A percentile compares a stretch with the other conserved stretches of the same genome.
These are phyloP conservation scores for Homarus gammarus DNA, from an alignment of 2,888 invertebrate genomes.

Conservation along the genomic window DNA sequence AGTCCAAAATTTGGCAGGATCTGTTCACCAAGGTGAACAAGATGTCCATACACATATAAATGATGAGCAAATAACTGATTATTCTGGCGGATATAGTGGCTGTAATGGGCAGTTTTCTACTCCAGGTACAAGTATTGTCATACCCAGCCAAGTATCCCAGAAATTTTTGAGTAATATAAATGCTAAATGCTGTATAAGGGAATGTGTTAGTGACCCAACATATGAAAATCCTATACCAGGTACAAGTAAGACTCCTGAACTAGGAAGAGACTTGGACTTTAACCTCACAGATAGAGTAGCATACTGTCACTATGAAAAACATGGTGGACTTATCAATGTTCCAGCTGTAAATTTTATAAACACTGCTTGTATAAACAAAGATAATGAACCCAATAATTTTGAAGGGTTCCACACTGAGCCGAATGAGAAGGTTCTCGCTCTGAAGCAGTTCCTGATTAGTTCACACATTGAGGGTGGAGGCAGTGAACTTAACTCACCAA, in stretches of 20 bases:
- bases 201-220: background rate
- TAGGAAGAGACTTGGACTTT: background rate
- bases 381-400: background rate
- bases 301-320: background rate
- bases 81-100: background rate
- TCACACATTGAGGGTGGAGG: background rate
- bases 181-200: background rate
- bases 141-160: background rate
- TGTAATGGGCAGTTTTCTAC: no score
- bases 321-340: no score
- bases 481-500: background rate
- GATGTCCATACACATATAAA: no score
- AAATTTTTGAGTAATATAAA: background rate
- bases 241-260: background rate
- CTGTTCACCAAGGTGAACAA: background rate
- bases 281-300: background rate
- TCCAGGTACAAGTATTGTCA: no score
- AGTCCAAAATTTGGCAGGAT: background rate
- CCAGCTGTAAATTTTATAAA: no score
- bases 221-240: background rate
- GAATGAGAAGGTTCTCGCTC: background rate
- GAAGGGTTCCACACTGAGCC: background rate
- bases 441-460: background rate
- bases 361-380: no score
- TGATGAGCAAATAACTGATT: background rate